A percentile compares a stretch with the other conserved stretches of the same genome.
phyloP scores from a whole-genome alignment of 2,113 vertebrate genomes.

The Passerina amoena region DNA sequence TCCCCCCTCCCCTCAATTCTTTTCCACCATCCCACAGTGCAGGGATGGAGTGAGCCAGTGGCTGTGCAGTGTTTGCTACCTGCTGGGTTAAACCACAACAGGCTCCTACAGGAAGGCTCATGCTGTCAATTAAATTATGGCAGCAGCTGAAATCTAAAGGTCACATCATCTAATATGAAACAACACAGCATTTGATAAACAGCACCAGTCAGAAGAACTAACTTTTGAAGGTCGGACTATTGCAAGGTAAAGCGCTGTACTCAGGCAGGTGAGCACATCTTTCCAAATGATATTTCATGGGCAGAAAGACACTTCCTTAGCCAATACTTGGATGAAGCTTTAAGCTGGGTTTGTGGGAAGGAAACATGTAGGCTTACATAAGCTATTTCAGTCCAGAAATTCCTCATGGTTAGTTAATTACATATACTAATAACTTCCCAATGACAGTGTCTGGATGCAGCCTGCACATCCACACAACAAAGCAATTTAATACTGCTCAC shows the following conservation, averaged over 20 bases:
- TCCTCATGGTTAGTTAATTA: constrained; percentile 31
- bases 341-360: neutral
- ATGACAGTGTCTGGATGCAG: neutral
- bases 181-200: neutral
- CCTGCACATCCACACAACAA: neutral
- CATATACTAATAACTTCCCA: constrained; percentile 9
- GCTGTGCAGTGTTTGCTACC: neutral
- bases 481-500: neutral
- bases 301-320: neutral
- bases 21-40: rapidly evolving
- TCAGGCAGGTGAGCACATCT: neutral
- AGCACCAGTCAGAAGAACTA: neutral
- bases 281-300: neutral
- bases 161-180: neutral
- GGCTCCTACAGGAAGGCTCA: neutral
- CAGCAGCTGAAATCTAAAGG: constrained; percentile 21
- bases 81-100: neutral
- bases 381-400: constrained; percentile 7
- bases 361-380: neutral
- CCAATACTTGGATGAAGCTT: neutral
- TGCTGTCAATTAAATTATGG: neutral
- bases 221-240: neutral
- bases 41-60: neutral
- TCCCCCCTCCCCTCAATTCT: neutral
- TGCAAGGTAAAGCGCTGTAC: neutral